These are phyloP conservation scores for Tiphia femorata DNA, from an alignment of 2,888 invertebrate genomes.

Conservation along the genomic window DNA sequence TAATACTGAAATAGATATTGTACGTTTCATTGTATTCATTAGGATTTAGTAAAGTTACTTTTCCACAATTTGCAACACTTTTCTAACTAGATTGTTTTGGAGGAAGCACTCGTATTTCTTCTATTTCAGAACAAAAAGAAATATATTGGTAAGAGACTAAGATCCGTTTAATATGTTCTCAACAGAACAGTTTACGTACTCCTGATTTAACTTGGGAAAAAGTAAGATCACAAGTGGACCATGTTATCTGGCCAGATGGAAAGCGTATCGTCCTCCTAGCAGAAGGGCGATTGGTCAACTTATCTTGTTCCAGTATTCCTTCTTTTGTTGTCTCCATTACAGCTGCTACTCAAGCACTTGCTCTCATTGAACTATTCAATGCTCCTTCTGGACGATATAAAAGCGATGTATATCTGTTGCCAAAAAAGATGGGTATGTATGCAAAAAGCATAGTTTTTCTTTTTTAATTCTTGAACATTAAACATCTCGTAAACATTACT, in stretches of 20 bases:
- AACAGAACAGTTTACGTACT: slow-evolving; percentile 87
- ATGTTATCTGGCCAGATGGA: slow-evolving; percentile 98
- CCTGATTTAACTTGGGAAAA: slow-evolving; percentile 98
- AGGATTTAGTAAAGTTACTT: slow-evolving; percentile 6
- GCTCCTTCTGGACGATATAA: slow-evolving; percentile 96
- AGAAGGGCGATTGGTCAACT: slow-evolving; percentile 95
- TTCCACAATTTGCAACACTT: slow-evolving; percentile 6
- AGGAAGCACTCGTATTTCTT: slow-evolving; percentile 38
- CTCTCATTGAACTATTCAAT: slow-evolving; percentile 96
- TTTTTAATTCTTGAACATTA: neutral
- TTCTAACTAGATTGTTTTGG: slow-evolving; percentile 21
- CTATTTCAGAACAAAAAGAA: slow-evolving; percentile 39
- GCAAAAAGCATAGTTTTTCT: no score
- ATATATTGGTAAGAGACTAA: slow-evolving; percentile 40
- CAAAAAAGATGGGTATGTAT: slow-evolving; percentile 94
- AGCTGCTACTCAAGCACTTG: slow-evolving; percentile 96
- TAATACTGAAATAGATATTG: slow-evolving; percentile 95
- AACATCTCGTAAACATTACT: no score
- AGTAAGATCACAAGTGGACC: slow-evolving; percentile 97
- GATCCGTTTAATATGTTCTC: slow-evolving; percentile 45
- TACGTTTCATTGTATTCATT: no score
- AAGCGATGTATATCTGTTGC: slow-evolving; percentile 96
- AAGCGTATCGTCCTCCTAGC: slow-evolving; percentile 94
- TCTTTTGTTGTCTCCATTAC: slow-evolving; percentile 99
- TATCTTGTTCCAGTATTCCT: slow-evolving; percentile 96